A percentile compares a stretch with the other conserved stretches of the same genome.
Conservation (phyloP, 2,797 vertebrate species). For the Echiichthys vipera region DNA sequence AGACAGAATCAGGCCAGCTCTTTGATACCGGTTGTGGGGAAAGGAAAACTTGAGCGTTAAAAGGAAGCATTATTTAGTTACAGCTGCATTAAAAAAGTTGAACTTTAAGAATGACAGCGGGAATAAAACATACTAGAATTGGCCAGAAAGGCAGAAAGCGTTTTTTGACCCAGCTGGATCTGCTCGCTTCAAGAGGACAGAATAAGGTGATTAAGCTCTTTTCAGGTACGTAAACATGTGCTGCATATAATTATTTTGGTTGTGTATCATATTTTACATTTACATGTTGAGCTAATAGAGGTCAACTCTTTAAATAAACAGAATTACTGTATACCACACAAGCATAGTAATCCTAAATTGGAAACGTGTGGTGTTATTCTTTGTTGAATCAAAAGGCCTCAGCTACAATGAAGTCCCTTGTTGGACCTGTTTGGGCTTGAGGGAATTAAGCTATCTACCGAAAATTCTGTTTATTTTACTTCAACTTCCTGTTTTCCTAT, state of each 20-base stretch:
- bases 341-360: constrained; percentile 36
- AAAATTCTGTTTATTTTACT: constrained; percentile 73
- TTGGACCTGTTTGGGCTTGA: constrained; percentile 54
- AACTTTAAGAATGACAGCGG: constrained; percentile 33
- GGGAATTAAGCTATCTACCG: constrained; percentile 62
- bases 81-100: constrained; percentile 50
- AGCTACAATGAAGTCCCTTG: constrained; percentile 62
- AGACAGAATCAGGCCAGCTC: constrained; percentile 78
- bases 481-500: constrained; percentile 79
- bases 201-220: neutral
- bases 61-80: constrained; percentile 69
- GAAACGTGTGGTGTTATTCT: constrained; percentile 61
- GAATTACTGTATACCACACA: constrained; percentile 32
- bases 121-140: constrained; percentile 32
- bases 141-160: neutral
- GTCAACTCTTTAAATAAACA: constrained; percentile 49
- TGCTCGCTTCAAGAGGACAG: neutral
- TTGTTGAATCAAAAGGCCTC: constrained; percentile 62
- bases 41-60: constrained; percentile 62
- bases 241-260: neutral
- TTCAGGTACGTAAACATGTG: constrained; percentile 14
- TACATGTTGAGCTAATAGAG: constrained; percentile 1
- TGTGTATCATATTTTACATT: constrained; percentile 1
- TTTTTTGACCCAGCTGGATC: constrained; percentile 1
- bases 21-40: constrained; percentile 67